Conservation (phyloP, 2,888 invertebrate genomes). For the Automeris io region DNA sequence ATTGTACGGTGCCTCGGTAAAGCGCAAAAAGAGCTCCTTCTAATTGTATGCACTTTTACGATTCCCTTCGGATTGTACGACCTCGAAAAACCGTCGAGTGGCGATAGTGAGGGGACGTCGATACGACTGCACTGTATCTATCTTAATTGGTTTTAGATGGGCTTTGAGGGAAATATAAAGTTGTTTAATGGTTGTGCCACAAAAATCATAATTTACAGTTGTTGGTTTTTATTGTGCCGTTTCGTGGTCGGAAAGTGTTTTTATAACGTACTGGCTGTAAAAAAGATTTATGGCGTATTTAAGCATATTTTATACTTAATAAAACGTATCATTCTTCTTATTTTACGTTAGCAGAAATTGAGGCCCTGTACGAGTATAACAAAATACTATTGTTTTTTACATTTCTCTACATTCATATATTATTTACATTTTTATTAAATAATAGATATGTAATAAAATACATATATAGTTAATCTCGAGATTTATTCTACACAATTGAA, state of each 20-base stretch:
- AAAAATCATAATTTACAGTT: conserved; percentile 1
- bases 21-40: conserved; percentile 58
- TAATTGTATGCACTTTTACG: conserved; percentile 74
- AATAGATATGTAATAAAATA: too few relatives aligned
- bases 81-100: conserved; percentile 22
- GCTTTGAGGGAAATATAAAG: conserved; percentile 6
- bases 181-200: neutral
- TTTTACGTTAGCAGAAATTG: too few relatives aligned
- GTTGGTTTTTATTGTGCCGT: neutral
- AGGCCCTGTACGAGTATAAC: too few relatives aligned
- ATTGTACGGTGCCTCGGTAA: conserved; percentile 47
- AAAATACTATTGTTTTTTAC: too few relatives aligned
- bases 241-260: neutral
- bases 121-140: conserved; percentile 10
- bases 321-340: too few relatives aligned
- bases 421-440: too few relatives aligned
- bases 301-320: neutral
- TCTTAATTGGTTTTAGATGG: conserved; percentile 8
- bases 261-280: neutral
- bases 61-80: conserved; percentile 40
- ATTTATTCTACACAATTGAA: too few relatives aligned
- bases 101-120: conserved; percentile 19
- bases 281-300: neutral
- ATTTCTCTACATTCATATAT: too few relatives aligned
- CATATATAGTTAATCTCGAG: too few relatives aligned